Percentiles rank a stretch among this genome's conserved stretches.
These are phyloP conservation scores for Pardosa pseudoannulata DNA, from an alignment of 2,888 invertebrate species.

Conservation along the genomic window DNA sequence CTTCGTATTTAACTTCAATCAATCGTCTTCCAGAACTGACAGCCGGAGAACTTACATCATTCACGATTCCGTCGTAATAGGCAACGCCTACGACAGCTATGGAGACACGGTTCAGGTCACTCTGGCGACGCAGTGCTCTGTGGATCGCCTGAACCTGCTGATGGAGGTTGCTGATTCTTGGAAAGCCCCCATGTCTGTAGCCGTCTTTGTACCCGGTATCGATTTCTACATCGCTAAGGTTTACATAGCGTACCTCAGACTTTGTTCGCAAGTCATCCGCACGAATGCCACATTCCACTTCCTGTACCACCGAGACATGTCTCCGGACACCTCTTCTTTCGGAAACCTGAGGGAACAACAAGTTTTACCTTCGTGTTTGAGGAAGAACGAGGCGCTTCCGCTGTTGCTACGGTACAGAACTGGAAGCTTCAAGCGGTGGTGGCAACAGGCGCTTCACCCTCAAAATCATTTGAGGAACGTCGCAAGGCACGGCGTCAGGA, in stretches of 20 bases:
- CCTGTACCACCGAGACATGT: slow-evolving; percentile 83
- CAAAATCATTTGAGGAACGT: slow-evolving; percentile 93
- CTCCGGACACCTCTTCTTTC: slow-evolving; percentile 76
- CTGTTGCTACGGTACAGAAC: slow-evolving; percentile 62
- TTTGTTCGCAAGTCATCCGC: slow-evolving; percentile 85
- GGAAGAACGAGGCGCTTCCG: slow-evolving; percentile 51
- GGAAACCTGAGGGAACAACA: slow-evolving; percentile 38
- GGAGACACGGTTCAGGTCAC: slow-evolving; percentile 49
- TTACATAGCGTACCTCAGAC: slow-evolving; percentile 86
- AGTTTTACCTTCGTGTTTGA: slow-evolving; percentile 71
- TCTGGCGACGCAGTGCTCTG: slow-evolving; percentile 90
- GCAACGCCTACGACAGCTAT: slow-evolving; percentile 82
- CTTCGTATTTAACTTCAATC: slow-evolving; percentile 64
- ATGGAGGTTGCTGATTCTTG: slow-evolving; percentile 87
- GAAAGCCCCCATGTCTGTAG: slow-evolving; percentile 90
- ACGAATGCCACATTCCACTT: slow-evolving; percentile 87
- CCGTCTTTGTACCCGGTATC: slow-evolving; percentile 83
- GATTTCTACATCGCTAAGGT: slow-evolving; percentile 85
- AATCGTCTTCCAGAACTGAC: slow-evolving; percentile 63
- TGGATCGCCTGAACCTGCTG: slow-evolving; percentile 88
- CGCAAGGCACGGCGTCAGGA: slow-evolving; percentile 88
- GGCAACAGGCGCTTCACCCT: slow-evolving; percentile 87
- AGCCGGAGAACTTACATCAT: slow-evolving; percentile 80
- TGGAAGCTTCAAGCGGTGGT: slow-evolving; percentile 84
- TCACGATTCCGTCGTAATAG: slow-evolving; percentile 85